Conservation (phyloP, 2,888 invertebrate species). For the Drosophila pseudotalamancana region DNA sequence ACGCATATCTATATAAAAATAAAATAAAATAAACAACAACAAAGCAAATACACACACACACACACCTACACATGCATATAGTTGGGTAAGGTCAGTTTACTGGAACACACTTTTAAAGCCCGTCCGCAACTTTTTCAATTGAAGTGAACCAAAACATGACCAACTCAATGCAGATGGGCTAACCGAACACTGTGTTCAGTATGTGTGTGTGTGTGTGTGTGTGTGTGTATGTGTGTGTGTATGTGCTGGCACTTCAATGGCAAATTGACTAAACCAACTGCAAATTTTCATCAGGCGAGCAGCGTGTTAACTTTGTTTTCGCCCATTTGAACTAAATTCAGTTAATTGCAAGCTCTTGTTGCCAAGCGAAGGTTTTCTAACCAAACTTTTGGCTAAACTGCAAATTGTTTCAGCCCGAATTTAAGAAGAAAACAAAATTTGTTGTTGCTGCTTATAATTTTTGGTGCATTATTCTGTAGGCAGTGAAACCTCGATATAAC, state of each 20-base stretch:
- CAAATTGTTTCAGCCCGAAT: neutral
- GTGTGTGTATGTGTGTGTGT: neutral
- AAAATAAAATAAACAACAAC: slow-evolving; percentile 2
- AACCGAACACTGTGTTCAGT: neutral
- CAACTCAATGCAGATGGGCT: slow-evolving; percentile 17
- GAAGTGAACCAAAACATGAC: slow-evolving; percentile 10
- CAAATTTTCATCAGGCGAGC: slow-evolving; percentile 28
- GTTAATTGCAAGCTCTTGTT: slow-evolving; percentile 13
- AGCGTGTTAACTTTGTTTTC: slow-evolving; percentile 28
- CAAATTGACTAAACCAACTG: slow-evolving; percentile 34
- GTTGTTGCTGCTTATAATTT: neutral
- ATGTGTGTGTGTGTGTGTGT: neutral
- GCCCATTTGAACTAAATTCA: slow-evolving; percentile 5
- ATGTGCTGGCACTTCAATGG: slow-evolving; percentile 8
- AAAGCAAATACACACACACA: neutral
- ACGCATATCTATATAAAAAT: slow-evolving; percentile 15
- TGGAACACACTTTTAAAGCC: slow-evolving; percentile 16
- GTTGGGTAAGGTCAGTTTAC: slow-evolving; percentile 58
- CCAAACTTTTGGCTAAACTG: neutral
- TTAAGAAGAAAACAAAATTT: neutral
- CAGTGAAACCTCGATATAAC: too few relatives aligned
- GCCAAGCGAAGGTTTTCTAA: slow-evolving; percentile 1
- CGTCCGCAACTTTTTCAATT: slow-evolving; percentile 26
- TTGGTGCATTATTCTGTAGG: too few relatives aligned
- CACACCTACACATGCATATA: neutral